Conservation (phyloP, 2,888 invertebrate species). For the Ectemnius continuus region DNA sequence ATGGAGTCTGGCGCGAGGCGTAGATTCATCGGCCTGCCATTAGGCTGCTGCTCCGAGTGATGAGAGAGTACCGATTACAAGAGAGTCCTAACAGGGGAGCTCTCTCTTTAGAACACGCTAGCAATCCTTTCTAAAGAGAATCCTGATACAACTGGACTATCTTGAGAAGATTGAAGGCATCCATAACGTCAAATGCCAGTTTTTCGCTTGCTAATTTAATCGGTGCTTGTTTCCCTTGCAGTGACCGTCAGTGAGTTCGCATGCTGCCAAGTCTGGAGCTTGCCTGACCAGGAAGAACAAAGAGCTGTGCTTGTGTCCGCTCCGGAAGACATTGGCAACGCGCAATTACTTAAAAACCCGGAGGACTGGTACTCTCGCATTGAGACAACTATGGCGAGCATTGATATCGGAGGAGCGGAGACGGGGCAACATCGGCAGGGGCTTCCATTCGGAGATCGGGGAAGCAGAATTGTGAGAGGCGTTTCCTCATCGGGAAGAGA, state of each 20-base stretch:
- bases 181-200: too few relatives aligned
- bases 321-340: constrained; percentile 20
- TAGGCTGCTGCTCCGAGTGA: not conserved
- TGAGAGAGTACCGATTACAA: too few relatives aligned
- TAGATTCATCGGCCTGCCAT: not conserved
- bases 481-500: constrained; percentile 29
- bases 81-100: too few relatives aligned
- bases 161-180: too few relatives aligned
- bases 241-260: too few relatives aligned
- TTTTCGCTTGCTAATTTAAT: too few relatives aligned
- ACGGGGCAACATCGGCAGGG: constrained; percentile 42
- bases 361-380: constrained; percentile 9
- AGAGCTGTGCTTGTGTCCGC: not conserved
- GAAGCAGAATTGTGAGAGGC: constrained; percentile 35
- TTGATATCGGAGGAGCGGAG: constrained; percentile 41
- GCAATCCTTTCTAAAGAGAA: too few relatives aligned
- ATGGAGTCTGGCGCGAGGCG: not conserved
- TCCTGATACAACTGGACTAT: too few relatives aligned
- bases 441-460: constrained; percentile 29
- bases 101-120: too few relatives aligned
- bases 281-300: too few relatives aligned
- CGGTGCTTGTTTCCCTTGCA: too few relatives aligned
- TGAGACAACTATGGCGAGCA: constrained; percentile 26
- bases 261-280: too few relatives aligned
- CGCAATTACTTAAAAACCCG: constrained; percentile 63